These are phyloP conservation scores for Aradophagus sp. DNA, from an alignment of 1,140 invertebrate genomes.

Conservation along the genomic window DNA sequence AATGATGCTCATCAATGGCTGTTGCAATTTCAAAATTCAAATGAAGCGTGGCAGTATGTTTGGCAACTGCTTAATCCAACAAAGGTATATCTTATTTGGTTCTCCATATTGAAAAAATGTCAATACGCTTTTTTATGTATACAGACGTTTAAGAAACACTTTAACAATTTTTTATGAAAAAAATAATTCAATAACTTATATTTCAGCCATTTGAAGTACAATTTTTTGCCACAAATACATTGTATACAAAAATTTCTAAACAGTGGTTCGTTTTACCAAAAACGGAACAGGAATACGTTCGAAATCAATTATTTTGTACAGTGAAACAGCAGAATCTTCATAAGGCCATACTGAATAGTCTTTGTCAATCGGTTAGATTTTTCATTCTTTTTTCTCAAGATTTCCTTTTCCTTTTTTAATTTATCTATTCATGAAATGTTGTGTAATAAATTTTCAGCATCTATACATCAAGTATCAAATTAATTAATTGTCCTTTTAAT, in stretches of 20 bases:
- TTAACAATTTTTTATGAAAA: no score
- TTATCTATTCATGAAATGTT: no score
- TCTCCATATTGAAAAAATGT: no score
- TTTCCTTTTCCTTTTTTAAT: no score
- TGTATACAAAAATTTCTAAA: constrained; percentile 90
- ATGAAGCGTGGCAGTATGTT: constrained; percentile 91
- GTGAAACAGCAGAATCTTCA: constrained; percentile 84
- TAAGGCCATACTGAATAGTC: constrained; percentile 87
- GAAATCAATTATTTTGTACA: constrained; percentile 83
- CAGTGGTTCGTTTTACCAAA: constrained; percentile 89
- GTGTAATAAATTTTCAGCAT: no score
- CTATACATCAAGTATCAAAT: no score
- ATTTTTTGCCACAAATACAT: constrained; percentile 92
- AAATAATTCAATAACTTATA: no score
- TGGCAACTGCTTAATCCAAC: constrained; percentile 88
- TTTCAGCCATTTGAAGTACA: constrained; percentile 88
- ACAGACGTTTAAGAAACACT: no score
- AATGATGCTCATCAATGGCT: constrained; percentile 89
- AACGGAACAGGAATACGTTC: constrained; percentile 83
- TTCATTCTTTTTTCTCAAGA: no score
- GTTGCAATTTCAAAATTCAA: constrained; percentile 85
- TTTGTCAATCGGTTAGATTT: constrained; percentile 86
- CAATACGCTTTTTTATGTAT: no score
- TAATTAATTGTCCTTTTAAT: no score
- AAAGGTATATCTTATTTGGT: constrained; percentile 78